phyloP scores from a whole-genome alignment of 2,888 invertebrate genomes.

The Dynastes maya region DNA sequence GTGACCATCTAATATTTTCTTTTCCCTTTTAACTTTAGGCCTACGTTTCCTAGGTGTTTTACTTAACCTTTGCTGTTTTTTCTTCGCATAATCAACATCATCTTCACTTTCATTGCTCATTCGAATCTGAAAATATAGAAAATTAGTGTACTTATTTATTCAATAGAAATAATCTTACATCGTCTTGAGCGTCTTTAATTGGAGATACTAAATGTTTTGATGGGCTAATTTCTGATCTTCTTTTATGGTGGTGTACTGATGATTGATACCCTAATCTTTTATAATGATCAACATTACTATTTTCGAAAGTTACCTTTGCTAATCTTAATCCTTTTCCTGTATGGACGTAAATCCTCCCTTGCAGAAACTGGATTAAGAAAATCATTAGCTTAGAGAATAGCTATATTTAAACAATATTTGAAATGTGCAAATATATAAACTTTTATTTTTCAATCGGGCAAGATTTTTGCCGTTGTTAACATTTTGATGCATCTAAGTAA shows the following conservation, averaged over 20 bases:
- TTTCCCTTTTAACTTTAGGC: conserved; percentile 53
- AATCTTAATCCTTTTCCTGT: conserved; percentile 80
- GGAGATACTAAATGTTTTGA: conserved; percentile 64
- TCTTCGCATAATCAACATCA: conserved; percentile 57
- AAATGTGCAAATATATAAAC: background rate
- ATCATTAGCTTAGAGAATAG: too few species aligned
- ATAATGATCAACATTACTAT: conserved; percentile 69
- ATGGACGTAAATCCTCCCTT: conserved; percentile 83
- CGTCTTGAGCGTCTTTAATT: conserved; percentile 65
- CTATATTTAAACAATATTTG: too few species aligned
- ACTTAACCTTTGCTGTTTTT: conserved; percentile 53
- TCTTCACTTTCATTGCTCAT: conserved; percentile 64
- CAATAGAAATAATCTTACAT: conserved; percentile 57
- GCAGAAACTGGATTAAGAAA: conserved; percentile 77
- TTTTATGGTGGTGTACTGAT: conserved; percentile 58
- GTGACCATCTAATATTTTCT: conserved; percentile 21
- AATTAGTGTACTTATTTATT: background rate
- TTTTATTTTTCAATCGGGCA: too few species aligned
- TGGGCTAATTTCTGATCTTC: conserved; percentile 64
- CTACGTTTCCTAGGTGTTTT: conserved; percentile 56
- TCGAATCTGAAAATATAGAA: conserved; percentile 33
- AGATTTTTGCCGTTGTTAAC: too few species aligned
- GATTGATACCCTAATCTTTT: conserved; percentile 68
- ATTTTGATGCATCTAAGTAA: too few species aligned
- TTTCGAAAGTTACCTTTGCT: conserved; percentile 76